Evolutionary conservation across 2,888 invertebrate genomes (phyloP).

Genomic region (Epirrhoe tristata): DNA sequence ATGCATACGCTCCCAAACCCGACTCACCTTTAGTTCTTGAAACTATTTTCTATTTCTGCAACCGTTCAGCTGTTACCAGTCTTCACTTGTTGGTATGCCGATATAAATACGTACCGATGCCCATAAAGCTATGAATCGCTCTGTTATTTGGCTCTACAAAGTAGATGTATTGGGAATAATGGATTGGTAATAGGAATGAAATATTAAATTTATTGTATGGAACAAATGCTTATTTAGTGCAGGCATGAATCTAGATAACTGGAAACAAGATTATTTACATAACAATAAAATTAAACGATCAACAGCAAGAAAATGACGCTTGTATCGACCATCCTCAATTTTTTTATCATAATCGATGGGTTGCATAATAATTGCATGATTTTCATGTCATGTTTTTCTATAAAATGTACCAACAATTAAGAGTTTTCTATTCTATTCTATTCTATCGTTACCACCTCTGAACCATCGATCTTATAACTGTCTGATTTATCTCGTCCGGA

Average conservation of each 20-base stretch:
- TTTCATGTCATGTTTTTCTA: too few relatives aligned
- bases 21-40: constrained; percentile 74
- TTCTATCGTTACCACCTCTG: not conserved
- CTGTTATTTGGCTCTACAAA: constrained; percentile 38
- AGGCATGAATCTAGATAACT: constrained; percentile 1
- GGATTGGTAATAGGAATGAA: constrained; percentile 22
- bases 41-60: constrained; percentile 84
- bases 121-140: constrained; percentile 34
- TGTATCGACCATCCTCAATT: too few relatives aligned
- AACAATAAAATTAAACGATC: not conserved
- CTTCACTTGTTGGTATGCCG: constrained; percentile 67
- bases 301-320: too few relatives aligned
- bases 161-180: constrained; percentile 32
- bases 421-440: too few relatives aligned
- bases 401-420: too few relatives aligned
- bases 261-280: not conserved
- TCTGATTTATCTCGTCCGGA: constrained; percentile 13
- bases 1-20: constrained; percentile 51
- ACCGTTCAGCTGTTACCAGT: constrained; percentile 78
- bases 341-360: too few relatives aligned
- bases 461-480: not conserved
- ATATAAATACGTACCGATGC: constrained; percentile 65
- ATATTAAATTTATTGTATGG: constrained; percentile 18
- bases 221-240: constrained; percentile 13
- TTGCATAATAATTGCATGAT: too few relatives aligned